Evolutionary conservation across 1,140 invertebrate genomes (phyloP).

Genomic region (Penaeus indicus): DNA sequence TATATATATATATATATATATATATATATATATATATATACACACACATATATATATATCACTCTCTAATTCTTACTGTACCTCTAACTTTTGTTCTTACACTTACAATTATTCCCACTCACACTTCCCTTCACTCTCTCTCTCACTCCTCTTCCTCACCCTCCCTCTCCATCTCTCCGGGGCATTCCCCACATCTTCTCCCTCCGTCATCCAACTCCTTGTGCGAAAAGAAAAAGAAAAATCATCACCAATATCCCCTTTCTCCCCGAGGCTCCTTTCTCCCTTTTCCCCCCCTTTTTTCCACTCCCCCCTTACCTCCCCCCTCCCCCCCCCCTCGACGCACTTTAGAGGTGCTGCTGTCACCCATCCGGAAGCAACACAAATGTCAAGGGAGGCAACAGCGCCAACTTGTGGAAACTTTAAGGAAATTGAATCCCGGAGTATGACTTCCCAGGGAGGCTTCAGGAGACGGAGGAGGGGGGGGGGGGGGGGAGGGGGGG

Average conservation of each 20-base stretch:
- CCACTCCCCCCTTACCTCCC: too few species aligned
- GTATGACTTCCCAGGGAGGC: neutral
- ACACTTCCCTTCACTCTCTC: neutral
- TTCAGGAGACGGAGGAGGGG: neutral
- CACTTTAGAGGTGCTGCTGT: too few species aligned
- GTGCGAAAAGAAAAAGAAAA: too few species aligned
- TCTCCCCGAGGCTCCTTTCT: too few species aligned
- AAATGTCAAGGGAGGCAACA: slow-evolving; percentile 29
- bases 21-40: neutral
- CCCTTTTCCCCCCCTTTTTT: too few species aligned
- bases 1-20: neutral
- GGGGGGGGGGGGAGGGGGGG: neutral
- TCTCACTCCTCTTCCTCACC: neutral
- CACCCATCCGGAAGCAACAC: neutral
- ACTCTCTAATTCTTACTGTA: neutral
- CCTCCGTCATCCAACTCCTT: too few species aligned
- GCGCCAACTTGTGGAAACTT: slow-evolving; percentile 31
- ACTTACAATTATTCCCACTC: neutral
- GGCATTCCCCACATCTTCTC: too few species aligned
- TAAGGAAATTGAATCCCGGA: slow-evolving; percentile 33
- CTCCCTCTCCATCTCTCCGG: too few species aligned
- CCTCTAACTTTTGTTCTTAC: neutral
- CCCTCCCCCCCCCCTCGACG: too few species aligned
- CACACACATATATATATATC: too few species aligned
- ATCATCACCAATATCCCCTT: too few species aligned